These are phyloP conservation scores for Tineola bisselliella DNA, from an alignment of 2,888 invertebrate species.

Conservation along the genomic window DNA sequence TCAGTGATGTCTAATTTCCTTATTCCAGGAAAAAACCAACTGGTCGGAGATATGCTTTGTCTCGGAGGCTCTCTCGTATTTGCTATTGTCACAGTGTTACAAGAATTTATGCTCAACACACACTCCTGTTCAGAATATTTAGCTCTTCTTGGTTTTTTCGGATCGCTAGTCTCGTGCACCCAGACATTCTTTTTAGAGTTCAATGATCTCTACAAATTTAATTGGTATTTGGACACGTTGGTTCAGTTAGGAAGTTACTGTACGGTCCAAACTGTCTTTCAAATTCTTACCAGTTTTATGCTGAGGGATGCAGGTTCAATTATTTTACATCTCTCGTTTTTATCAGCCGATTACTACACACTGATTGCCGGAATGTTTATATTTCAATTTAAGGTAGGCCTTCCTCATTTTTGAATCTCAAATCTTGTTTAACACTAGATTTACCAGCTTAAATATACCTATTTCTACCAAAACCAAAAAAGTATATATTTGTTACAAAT, in stretches of 20 bases:
- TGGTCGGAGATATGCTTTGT: slow-evolving; percentile 85
- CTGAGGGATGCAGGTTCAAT: slow-evolving; percentile 83
- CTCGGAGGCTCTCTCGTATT: slow-evolving; percentile 81
- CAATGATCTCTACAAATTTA: slow-evolving; percentile 72
- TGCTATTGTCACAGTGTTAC: slow-evolving; percentile 81
- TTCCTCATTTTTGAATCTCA: background rate
- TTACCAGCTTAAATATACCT: too few relatives aligned
- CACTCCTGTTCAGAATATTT: slow-evolving; percentile 82
- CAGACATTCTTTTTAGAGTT: slow-evolving; percentile 84
- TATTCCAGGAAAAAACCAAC: slow-evolving; percentile 77
- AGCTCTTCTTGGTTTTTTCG: slow-evolving; percentile 83
- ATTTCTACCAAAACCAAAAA: too few relatives aligned
- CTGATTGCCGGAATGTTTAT: slow-evolving; percentile 81
- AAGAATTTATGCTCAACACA: slow-evolving; percentile 84
- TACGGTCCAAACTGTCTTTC: slow-evolving; percentile 78
- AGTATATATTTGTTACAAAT: background rate
- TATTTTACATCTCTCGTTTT: slow-evolving; percentile 80
- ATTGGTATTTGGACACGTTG: slow-evolving; percentile 76
- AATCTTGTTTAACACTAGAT: too few relatives aligned
- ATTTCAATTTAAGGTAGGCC: slow-evolving; percentile 79
- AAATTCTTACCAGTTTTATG: slow-evolving; percentile 79
- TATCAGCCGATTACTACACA: slow-evolving; percentile 87
- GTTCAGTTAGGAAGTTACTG: slow-evolving; percentile 71
- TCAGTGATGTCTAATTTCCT: too few relatives aligned
- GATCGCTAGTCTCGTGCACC: slow-evolving; percentile 77